phyloP scores from a whole-genome alignment of 1,140 invertebrate species.

The Asobara japonica region DNA sequence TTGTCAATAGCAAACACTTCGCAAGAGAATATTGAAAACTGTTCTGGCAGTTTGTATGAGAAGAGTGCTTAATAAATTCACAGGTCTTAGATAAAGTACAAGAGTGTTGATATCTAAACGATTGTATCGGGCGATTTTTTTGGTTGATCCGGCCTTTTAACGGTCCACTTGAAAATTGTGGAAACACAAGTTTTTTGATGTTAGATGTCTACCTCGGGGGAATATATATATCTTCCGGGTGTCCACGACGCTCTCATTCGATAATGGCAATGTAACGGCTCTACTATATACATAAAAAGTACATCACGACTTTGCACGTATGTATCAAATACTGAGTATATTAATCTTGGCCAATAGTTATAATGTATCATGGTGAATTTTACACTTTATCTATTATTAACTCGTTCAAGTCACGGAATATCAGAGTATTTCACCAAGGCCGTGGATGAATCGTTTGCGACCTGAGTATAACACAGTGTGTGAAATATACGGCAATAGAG shows the following conservation, averaged over 20 bases:
- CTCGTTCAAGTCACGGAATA: slow-evolving; percentile 31
- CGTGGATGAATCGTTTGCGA: background rate
- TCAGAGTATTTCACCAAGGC: slow-evolving; percentile 33
- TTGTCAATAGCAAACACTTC: too few relatives aligned
- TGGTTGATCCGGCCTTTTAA: too few relatives aligned
- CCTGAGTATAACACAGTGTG: background rate
- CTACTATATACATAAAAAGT: slow-evolving; percentile 15
- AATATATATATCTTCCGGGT: background rate
- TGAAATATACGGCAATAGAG: background rate
- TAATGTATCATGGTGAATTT: slow-evolving; percentile 1
- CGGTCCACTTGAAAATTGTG: background rate
- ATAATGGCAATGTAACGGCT: slow-evolving; percentile 33
- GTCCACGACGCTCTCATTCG: slow-evolving; percentile 21
- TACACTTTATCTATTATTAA: slow-evolving; percentile 37
- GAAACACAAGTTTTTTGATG: background rate
- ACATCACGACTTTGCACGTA: slow-evolving; percentile 4
- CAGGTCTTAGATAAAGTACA: too few relatives aligned
- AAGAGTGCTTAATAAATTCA: too few relatives aligned
- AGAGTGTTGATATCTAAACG: too few relatives aligned
- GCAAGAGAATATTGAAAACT: too few relatives aligned
- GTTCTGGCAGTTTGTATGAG: too few relatives aligned
- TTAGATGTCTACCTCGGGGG: background rate
- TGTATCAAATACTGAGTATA: background rate
- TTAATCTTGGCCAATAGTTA: background rate
- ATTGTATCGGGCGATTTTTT: too few relatives aligned